These are phyloP conservation scores for Cryptotis parvus DNA, from an alignment of 2,113 vertebrate genomes.

Conservation along the genomic window DNA sequence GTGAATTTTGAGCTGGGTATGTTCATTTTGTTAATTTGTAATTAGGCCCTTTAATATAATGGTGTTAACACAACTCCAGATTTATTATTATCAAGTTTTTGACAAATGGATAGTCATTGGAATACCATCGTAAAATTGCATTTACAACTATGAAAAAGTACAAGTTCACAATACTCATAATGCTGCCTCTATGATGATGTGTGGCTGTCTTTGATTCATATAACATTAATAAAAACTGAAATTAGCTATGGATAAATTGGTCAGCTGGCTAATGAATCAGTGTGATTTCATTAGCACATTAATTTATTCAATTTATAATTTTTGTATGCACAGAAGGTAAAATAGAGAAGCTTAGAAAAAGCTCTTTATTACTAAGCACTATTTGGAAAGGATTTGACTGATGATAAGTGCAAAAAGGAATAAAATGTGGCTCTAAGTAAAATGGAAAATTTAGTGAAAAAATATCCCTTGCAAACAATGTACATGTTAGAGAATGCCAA, in stretches of 20 bases:
- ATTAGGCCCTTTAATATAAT: constrained; percentile 59
- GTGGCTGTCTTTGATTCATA: neutral
- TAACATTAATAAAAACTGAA: neutral
- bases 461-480: neutral
- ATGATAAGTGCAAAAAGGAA: constrained; percentile 12
- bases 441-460: constrained; percentile 1
- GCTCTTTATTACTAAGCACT: neutral
- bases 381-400: neutral
- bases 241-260: constrained; percentile 44
- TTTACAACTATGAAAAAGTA: neutral
- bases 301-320: constrained; percentile 51
- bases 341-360: neutral
- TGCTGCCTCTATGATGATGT: neutral
- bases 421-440: neutral
- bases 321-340: neutral
- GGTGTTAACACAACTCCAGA: constrained; percentile 28
- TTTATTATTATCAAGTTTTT: constrained; percentile 38
- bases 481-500: neutral
- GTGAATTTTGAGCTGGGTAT: constrained; percentile 33
- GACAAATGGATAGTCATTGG: constrained; percentile 52
- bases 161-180: neutral
- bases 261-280: too few species aligned
- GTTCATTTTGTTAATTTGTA: constrained; percentile 60
- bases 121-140: constrained; percentile 46
- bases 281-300: constrained; percentile 46